Base-by-base conservation (phyloP, 2,113 vertebrate genomes). In the Neolamprologus devosi region DNA sequence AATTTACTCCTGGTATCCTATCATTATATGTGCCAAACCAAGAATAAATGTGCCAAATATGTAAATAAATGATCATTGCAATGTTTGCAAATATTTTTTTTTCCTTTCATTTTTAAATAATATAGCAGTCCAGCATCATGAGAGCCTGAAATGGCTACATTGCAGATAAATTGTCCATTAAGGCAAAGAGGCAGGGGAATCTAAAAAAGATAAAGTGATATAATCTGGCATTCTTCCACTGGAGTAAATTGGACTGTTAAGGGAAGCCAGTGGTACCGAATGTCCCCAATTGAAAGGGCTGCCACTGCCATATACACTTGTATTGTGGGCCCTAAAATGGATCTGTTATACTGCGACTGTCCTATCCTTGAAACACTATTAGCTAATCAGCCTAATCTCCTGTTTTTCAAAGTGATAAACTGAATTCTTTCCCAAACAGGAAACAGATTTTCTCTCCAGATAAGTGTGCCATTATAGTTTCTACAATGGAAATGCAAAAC, bases 161-260 rank as follows among this genome's bases (percentile, higher is more conserved):
- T 58, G 26, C 83, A 89, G 88, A 92, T 85, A 90, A 88, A 88
- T 87, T 88, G 86, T 88, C 90, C 87, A 93, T 88, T 83, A 85
- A 81, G 33, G 10, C n/a, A 68, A 88, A 84, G 79, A 86, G 90
- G 84, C 57, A 2, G n/a, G n/a, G 13, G 49, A 86, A 87, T 87
- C 35, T 85, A 70, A 65, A 16, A 85, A 65, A 90, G 75, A 83
- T 47, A 70, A 83, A 81, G 91, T 90, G 85, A 90, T 90, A 42
- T 80, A 60, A 81, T 87, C 79, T 93, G 90, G 85, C 82, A 82
- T 40, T 65, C 35, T 54, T 89, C 78, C 91, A 87, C 55, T 49
- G 40, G 87, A 87, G 54, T 65, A 89, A 90, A 94, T 93, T 90
- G 90, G 82, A 87, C 86, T 91, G 83, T 87, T 86, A 84, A 93